Conservation (phyloP, 2,797 vertebrate species). For the Sus cebifrons region DNA sequence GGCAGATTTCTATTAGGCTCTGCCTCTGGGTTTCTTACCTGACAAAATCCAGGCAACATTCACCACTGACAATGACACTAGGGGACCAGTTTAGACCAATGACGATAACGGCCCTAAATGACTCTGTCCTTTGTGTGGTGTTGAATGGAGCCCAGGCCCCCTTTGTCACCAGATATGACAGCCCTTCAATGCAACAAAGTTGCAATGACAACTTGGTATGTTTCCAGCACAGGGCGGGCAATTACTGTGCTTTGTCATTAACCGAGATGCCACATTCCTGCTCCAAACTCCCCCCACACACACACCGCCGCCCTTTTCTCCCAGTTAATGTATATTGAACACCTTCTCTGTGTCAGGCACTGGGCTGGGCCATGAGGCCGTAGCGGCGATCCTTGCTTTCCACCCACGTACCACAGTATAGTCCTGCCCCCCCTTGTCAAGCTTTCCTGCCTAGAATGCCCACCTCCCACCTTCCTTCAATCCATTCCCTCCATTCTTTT, state of each 20-base stretch:
- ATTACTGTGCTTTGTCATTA: background rate
- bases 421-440: background rate
- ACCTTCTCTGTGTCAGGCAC: background rate
- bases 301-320: background rate
- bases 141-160: background rate
- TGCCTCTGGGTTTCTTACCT: background rate
- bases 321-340: background rate
- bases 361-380: too few species aligned
- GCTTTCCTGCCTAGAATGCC: background rate
- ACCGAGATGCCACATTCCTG: background rate
- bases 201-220: too few species aligned
- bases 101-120: background rate
- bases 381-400: background rate
- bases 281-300: background rate
- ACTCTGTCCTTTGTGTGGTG: background rate
- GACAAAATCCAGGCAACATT: background rate
- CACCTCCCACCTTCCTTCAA: background rate
- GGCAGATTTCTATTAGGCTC: background rate
- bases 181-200: background rate
- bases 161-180: background rate
- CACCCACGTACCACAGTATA: background rate
- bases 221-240: background rate
- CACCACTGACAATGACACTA: background rate
- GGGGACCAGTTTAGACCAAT: background rate
- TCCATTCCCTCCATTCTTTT: background rate